Base-by-base conservation (phyloP, 2,888 invertebrate genomes). In the Megaustenia siamemsis region DNA sequence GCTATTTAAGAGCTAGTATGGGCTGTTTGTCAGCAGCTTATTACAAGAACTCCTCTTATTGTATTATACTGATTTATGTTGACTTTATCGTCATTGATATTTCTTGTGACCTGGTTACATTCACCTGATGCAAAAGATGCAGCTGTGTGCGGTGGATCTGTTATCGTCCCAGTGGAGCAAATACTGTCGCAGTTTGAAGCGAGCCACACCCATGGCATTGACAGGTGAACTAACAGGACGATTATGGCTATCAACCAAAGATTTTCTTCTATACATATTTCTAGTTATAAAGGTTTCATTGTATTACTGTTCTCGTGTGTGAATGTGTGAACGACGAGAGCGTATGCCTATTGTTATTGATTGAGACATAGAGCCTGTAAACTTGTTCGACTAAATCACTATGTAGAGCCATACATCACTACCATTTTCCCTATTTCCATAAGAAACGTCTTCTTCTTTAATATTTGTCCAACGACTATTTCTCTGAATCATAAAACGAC, bases 201-300 rank as follows among this genome's bases (percentile, higher is more conserved):
- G 24, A 4, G 10, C 56, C 24, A 6, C 49, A 49, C 15, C 49
- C 6, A 28, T 6, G 49, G 60, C 60, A 6, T 60, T 4, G 15
- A 68, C 35, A 68, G 68, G 68, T 8, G 68, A 38, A 38, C 68
- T 35, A 28, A 68, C 45, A 43, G 24, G n/a, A 5, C 21, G n/a
- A 73, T 10, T 45, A 73, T 73, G 45, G 71, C 71, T 73, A 73
- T 43, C 28, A 73, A 73, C 71, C 71, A 73, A 73, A 73, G 71
- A 73, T 73, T 73, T 45, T 24, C 12, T 66, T 66, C 28, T 45
- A 18, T 24, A 73, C 21, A 73, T 73, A 45, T 73, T 35, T 68
- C 18, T 68, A 68, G 15, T 40, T 38, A 10, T 40, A 18, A 21
- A 24, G 21, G 56, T 56, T 56, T 56, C 56, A 56, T 56, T 24